A percentile compares a stretch with the other conserved stretches of the same genome.
Evolutionary conservation across 1,140 invertebrate genomes (phyloP).

Genomic region (Odontomachus brunneus): DNA sequence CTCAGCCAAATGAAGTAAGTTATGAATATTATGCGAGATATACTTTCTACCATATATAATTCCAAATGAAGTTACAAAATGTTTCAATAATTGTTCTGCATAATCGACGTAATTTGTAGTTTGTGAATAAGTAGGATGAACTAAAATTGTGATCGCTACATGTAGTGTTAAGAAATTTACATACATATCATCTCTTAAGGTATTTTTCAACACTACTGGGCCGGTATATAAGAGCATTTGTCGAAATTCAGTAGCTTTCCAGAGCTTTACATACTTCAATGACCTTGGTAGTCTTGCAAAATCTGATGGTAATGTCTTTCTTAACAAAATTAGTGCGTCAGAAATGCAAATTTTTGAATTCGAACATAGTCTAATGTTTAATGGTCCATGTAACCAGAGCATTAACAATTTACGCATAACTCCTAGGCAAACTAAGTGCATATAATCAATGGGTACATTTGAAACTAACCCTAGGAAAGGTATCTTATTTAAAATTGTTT

Average conservation of each 20-base stretch:
- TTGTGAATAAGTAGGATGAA: not conserved
- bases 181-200: not conserved
- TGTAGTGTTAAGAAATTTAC: not conserved
- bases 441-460: not conserved
- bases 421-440: not conserved
- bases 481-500: too few species aligned
- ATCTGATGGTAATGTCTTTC: not conserved
- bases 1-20: not conserved
- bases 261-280: not conserved
- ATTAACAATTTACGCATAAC: not conserved
- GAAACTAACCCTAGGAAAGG: not conserved
- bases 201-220: not conserved
- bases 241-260: not conserved
- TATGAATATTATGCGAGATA: not conserved
- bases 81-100: not conserved
- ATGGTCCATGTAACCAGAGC: not conserved
- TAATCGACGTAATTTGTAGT: not conserved
- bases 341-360: not conserved
- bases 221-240: slow-evolving; percentile 1
- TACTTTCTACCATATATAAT: not conserved
- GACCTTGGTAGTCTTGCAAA: not conserved
- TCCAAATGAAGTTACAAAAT: not conserved
- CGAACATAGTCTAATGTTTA: not conserved
- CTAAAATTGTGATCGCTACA: not conserved
- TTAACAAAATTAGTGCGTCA: not conserved